Evolutionary conservation across 2,797 vertebrate species (phyloP).

Genomic region (Capromys pilorides): DNA sequence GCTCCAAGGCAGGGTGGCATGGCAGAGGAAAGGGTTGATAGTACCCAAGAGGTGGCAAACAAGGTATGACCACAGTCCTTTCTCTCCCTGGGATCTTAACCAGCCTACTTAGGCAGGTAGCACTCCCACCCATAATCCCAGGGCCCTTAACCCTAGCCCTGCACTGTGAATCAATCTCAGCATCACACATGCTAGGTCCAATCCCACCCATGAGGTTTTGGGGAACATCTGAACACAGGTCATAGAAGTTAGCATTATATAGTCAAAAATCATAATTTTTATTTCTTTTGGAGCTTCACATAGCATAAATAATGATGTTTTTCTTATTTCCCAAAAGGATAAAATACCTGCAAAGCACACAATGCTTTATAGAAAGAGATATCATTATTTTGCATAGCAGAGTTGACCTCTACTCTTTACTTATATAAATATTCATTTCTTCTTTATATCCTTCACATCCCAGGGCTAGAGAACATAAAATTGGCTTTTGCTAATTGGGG

Average conservation of each 20-base stretch:
- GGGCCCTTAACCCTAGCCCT: background rate
- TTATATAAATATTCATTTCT: slow-evolving; percentile 59
- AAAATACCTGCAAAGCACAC: background rate
- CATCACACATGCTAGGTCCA: background rate
- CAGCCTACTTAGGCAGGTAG: too few species aligned
- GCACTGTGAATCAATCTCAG: background rate
- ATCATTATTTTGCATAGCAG: background rate
- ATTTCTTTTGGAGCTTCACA: background rate
- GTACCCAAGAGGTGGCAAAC: background rate
- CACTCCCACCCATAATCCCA: background rate
- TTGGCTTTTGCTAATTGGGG: background rate
- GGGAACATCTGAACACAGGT: background rate
- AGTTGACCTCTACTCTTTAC: background rate
- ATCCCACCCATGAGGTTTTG: too few species aligned
- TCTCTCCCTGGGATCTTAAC: background rate
- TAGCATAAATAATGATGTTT: background rate
- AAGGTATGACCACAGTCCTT: background rate
- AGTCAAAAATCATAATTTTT: background rate
- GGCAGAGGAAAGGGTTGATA: background rate
- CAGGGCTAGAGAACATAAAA: background rate
- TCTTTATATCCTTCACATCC: background rate
- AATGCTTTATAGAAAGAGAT: background rate
- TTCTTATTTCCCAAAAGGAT: background rate
- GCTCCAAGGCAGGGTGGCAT: background rate
- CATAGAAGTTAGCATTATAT: background rate